Conservation (phyloP, 2,113 vertebrate genomes). For the Ptyas mucosa region DNA sequence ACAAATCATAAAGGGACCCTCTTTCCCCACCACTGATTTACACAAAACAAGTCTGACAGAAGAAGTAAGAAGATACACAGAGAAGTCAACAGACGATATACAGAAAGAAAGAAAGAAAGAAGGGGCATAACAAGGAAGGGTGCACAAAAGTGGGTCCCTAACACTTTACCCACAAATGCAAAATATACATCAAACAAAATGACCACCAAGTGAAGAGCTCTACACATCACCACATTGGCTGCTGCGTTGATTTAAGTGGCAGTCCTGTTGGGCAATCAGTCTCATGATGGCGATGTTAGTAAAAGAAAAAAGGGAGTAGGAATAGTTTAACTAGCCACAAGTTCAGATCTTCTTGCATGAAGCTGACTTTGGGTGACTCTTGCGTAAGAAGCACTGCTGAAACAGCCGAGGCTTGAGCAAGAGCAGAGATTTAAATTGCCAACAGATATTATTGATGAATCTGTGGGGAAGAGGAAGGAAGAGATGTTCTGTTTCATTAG, state of each 20-base stretch:
- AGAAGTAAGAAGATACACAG: conserved; percentile 38
- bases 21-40: neutral
- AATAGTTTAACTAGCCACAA: conserved; percentile 14
- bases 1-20: neutral
- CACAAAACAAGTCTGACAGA: conserved; percentile 38
- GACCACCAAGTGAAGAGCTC: conserved; percentile 38
- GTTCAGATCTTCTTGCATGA: conserved; percentile 18
- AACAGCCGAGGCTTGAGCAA: neutral
- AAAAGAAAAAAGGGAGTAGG: neutral
- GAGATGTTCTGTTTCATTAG: conserved; percentile 15
- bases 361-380: neutral
- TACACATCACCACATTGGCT: conserved; percentile 50
- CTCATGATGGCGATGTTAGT: conserved; percentile 49
- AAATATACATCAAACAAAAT: conserved; percentile 52
- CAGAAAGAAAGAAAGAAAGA: conserved; percentile 33
- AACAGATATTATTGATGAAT: neutral
- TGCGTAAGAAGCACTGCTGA: neutral
- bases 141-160: neutral
- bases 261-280: conserved; percentile 27
- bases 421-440: conserved; percentile 33
- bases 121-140: conserved; percentile 32
- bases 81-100: conserved; percentile 44
- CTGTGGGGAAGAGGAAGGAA: conserved; percentile 22
- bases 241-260: conserved; percentile 26
- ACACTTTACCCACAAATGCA: neutral